phyloP scores from a whole-genome alignment of 2,888 invertebrate species.

The Geotrupes spiniger region DNA sequence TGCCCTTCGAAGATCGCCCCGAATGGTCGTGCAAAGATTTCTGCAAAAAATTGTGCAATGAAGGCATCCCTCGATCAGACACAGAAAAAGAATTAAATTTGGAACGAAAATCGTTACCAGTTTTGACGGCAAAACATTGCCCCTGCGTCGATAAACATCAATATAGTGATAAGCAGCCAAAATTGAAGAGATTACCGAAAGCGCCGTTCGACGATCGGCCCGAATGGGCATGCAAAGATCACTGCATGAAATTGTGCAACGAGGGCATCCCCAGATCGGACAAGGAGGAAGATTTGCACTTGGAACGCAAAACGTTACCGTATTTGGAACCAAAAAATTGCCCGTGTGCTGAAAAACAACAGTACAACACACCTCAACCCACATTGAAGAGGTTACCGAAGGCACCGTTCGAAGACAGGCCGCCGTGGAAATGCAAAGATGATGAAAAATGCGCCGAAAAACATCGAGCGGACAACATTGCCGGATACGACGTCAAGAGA shows the following conservation, averaged over 20 bases:
- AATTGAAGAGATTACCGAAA: slow-evolving; percentile 8
- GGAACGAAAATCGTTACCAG: background rate
- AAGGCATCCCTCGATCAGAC: background rate
- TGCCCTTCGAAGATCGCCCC: slow-evolving; percentile 1
- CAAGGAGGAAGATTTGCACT: background rate
- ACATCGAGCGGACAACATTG: background rate
- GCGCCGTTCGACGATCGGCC: slow-evolving; percentile 8
- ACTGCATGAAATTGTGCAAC: background rate
- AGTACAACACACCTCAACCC: background rate
- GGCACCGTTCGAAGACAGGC: slow-evolving; percentile 1
- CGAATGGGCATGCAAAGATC: background rate
- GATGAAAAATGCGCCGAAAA: background rate
- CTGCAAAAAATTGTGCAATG: background rate
- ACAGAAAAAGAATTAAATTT: background rate
- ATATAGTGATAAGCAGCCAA: background rate
- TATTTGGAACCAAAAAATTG: background rate
- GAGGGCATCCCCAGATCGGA: background rate
- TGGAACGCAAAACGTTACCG: background rate
- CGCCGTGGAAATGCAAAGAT: background rate
- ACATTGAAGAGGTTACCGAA: slow-evolving; percentile 4
- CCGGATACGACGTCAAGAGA: no score
- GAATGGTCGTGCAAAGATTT: background rate
- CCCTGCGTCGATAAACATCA: background rate
- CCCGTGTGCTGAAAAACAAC: background rate
- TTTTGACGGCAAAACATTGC: background rate